Evolutionary conservation across 2,888 invertebrate species (phyloP).

Genomic region (Nomada ruficornis): DNA sequence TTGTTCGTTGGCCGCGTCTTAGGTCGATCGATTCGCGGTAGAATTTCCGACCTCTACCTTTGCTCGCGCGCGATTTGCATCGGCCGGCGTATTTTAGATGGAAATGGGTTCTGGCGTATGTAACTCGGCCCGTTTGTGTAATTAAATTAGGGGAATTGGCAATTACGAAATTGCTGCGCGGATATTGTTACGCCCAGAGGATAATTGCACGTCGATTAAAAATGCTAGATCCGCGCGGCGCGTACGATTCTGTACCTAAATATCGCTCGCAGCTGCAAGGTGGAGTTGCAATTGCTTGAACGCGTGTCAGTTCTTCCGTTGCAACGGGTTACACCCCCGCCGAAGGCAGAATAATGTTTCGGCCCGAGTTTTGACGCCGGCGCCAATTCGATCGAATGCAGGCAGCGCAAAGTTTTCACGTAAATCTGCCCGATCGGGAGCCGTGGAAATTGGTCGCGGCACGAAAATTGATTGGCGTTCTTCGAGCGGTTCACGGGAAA

Average conservation of each 20-base stretch:
- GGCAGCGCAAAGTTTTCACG: neutral
- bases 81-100: constrained; percentile 12
- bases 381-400: constrained; percentile 2
- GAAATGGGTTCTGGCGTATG: constrained; percentile 9
- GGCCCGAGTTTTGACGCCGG: constrained; percentile 9
- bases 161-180: constrained; percentile 50
- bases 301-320: constrained; percentile 38
- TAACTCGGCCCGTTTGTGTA: constrained; percentile 47
- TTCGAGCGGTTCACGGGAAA: neutral
- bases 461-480: constrained; percentile 9
- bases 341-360: constrained; percentile 17
- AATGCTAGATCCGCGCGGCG: constrained; percentile 3
- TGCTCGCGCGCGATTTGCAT: neutral
- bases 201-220: constrained; percentile 51
- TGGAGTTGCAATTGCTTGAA: constrained; percentile 39
- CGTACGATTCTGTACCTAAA: constrained; percentile 12
- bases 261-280: constrained; percentile 2
- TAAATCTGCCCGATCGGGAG: constrained; percentile 12
- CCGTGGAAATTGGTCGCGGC: constrained; percentile 25
- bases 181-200: constrained; percentile 42
- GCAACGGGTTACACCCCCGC: neutral
- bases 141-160: constrained; percentile 55
- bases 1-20: neutral
- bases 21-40: neutral
- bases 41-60: neutral